These are phyloP conservation scores for Limosa lapponica DNA, from an alignment of 2,797 vertebrate species.

Conservation along the genomic window DNA sequence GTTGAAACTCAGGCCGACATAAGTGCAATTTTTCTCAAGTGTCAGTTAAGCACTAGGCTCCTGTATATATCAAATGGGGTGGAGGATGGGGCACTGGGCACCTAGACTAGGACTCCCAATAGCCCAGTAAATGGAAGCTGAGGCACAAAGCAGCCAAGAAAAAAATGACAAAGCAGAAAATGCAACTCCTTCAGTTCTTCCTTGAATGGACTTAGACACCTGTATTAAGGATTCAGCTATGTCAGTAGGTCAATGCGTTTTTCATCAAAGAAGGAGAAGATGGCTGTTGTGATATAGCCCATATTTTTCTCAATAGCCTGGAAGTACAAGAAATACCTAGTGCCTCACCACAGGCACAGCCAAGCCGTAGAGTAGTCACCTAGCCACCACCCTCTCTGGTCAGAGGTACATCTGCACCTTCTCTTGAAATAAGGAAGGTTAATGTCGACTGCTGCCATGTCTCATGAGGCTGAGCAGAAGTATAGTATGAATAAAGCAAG, in stretches of 20 bases:
- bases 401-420: background rate
- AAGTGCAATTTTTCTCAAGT: background rate
- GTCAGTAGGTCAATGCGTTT: background rate
- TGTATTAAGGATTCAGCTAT: background rate
- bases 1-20: background rate
- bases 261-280: background rate
- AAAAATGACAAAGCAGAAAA: background rate
- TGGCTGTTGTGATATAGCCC: background rate
- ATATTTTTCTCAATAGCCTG: background rate
- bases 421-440: background rate
- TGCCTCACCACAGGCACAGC: background rate
- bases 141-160: background rate
- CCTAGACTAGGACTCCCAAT: background rate
- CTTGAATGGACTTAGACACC: background rate
- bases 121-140: background rate
- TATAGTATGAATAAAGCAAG: background rate
- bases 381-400: background rate
- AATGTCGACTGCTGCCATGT: fast-evolving
- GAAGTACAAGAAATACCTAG: background rate
- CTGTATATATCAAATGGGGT: background rate
- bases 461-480: background rate
- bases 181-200: background rate
- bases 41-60: background rate
- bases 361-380: background rate
- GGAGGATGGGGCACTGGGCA: background rate